These are phyloP conservation scores for Myrmecobius fasciatus DNA, from an alignment of 2,113 vertebrate species.

Conservation along the genomic window DNA sequence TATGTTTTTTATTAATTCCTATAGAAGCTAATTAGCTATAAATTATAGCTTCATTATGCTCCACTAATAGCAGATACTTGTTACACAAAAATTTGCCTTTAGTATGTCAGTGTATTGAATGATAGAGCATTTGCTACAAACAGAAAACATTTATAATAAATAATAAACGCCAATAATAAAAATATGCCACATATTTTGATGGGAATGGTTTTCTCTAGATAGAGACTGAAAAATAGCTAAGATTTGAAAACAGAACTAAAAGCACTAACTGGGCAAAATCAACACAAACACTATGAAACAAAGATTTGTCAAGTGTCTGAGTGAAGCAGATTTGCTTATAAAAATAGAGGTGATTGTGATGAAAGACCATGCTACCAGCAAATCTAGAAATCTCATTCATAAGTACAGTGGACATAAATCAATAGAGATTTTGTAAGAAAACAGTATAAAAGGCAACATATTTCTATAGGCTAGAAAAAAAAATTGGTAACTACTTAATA, in stretches of 20 bases:
- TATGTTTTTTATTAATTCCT: background rate
- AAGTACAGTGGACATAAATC: background rate
- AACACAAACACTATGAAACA: background rate
- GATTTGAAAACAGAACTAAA: background rate
- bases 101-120: background rate
- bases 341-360: background rate
- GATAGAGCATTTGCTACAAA: background rate
- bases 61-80: background rate
- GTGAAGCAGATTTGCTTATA: background rate
- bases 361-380: background rate
- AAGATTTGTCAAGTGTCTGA: background rate
- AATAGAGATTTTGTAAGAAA: background rate
- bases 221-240: background rate
- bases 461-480: background rate
- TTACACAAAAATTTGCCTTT: background rate
- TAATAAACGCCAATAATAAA: background rate
- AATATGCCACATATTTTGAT: background rate
- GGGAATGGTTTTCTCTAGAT: background rate
- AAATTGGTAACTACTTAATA: background rate
- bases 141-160: background rate
- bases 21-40: background rate
- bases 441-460: background rate
- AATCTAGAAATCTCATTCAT: background rate
- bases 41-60: background rate
- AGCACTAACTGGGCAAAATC: background rate